Evolutionary conservation across 2,797 vertebrate species (phyloP).

Genomic region (Gymnothorax javanicus): DNA sequence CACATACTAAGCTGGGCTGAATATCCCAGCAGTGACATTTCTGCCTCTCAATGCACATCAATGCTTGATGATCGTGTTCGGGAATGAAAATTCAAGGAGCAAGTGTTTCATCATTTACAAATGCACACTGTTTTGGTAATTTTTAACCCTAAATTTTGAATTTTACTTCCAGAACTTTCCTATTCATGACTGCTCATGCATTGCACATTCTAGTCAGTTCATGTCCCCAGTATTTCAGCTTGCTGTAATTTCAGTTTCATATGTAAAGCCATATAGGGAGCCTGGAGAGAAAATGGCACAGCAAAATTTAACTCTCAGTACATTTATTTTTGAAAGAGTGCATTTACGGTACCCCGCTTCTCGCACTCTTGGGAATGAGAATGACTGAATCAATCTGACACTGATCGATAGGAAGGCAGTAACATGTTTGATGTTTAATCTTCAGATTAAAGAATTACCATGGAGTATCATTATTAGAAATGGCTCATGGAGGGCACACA

Average conservation of each 20-base stretch:
- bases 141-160: neutral
- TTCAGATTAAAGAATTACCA: slow-evolving; percentile 29
- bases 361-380: slow-evolving; percentile 1
- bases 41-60: neutral
- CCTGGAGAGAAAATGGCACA: neutral
- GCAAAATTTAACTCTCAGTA: neutral
- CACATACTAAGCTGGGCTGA: neutral
- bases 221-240: neutral
- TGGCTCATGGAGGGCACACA: neutral
- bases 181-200: neutral
- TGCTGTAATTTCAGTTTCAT: neutral
- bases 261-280: neutral
- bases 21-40: neutral
- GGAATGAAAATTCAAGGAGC: neutral
- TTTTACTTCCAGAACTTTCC: neutral
- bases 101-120: neutral
- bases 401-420: slow-evolving; percentile 25
- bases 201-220: neutral
- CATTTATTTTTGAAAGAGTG: neutral
- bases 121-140: neutral
- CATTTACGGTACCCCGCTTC: neutral
- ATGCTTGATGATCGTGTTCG: neutral
- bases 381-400: slow-evolving; percentile 19
- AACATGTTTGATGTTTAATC: slow-evolving; percentile 37
- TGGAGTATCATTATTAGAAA: slow-evolving; percentile 5